Evolutionary conservation across 1,140 invertebrate species (phyloP).

Genomic region (Pantala flavescens): DNA sequence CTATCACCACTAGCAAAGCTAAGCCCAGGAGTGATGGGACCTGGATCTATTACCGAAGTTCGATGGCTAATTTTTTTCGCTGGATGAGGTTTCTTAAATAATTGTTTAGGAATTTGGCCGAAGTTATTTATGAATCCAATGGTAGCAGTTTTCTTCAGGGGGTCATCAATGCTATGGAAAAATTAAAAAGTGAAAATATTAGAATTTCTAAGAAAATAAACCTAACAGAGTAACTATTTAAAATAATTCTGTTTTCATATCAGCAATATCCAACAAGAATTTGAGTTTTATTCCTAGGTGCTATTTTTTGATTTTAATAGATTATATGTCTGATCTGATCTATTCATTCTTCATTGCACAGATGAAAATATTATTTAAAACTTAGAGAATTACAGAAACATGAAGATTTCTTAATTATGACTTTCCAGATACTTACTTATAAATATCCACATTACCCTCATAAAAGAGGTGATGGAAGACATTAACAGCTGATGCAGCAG

Average conservation of each 20-base stretch:
- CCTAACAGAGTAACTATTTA: too few relatives aligned
- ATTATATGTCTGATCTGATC: too few relatives aligned
- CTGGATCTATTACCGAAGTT: constrained; percentile 67
- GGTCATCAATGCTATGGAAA: constrained; percentile 83
- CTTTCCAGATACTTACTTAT: constrained; percentile 52
- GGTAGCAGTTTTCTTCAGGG: constrained; percentile 95
- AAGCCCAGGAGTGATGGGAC: constrained; percentile 60
- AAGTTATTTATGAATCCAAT: constrained; percentile 99
- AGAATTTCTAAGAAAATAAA: too few relatives aligned
- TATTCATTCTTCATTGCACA: too few relatives aligned
- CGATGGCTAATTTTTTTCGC: constrained; percentile 78
- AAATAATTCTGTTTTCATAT: too few relatives aligned
- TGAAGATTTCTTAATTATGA: too few relatives aligned
- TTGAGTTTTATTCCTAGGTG: too few relatives aligned
- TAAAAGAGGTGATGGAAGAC: constrained; percentile 99
- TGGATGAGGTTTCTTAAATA: constrained; percentile 97
- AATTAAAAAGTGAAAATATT: too few relatives aligned
- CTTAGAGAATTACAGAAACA: too few relatives aligned
- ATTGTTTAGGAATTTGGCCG: constrained; percentile 96
- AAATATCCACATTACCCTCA: constrained; percentile 98
- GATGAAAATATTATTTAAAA: too few relatives aligned
- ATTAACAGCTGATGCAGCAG: constrained; percentile 86
- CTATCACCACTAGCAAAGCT: constrained; percentile 57
- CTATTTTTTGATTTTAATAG: too few relatives aligned
- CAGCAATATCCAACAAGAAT: too few relatives aligned